phyloP scores from a whole-genome alignment of 2,797 vertebrate genomes.

The Cheirogaleus major region DNA sequence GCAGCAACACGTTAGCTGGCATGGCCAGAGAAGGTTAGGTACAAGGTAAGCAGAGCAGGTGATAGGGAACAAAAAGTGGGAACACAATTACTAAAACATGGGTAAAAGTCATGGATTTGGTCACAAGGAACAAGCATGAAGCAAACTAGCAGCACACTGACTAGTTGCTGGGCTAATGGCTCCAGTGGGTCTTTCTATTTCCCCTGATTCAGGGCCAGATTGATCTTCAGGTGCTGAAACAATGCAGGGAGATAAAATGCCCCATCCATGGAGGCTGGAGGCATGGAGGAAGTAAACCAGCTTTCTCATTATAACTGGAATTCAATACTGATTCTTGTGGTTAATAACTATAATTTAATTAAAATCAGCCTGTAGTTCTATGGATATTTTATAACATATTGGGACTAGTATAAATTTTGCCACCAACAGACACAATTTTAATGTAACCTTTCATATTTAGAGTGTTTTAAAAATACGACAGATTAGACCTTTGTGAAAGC shows the following conservation, averaged over 20 bases:
- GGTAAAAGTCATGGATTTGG: not conserved
- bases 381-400: not conserved
- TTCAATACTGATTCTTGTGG: not conserved
- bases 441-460: conserved; percentile 17
- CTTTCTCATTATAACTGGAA: not conserved
- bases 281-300: not conserved
- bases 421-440: not conserved
- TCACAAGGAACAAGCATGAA: not conserved
- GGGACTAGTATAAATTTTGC: not conserved
- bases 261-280: not conserved
- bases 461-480: conserved; percentile 4
- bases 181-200: not conserved
- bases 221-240: not conserved
- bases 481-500: not conserved
- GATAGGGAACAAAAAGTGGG: not conserved
- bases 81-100: not conserved
- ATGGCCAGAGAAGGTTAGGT: not conserved
- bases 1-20: not conserved
- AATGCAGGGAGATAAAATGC: not conserved
- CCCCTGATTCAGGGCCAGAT: not conserved
- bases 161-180: not conserved
- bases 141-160: not conserved
- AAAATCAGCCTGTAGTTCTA: not conserved
- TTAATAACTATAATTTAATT: conserved; percentile 34
- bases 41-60: not conserved